A percentile compares a stretch with the other conserved stretches of the same genome.
Conservation (phyloP, 2,113 vertebrate species). For the Ovibos moschatus region DNA sequence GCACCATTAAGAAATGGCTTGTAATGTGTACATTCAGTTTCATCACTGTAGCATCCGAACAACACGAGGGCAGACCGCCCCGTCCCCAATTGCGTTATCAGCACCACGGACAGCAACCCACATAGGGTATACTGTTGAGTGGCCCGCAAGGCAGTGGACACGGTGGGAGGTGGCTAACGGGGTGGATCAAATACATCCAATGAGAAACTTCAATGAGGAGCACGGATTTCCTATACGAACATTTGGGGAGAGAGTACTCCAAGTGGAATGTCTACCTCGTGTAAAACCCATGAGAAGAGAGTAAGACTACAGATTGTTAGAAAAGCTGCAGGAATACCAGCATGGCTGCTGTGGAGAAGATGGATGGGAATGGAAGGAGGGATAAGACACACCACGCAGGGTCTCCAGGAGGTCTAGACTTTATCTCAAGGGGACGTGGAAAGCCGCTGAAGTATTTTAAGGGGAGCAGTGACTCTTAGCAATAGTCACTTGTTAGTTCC, state of each 20-base stretch:
- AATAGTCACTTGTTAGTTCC: neutral
- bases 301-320: neutral
- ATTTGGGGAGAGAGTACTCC: neutral
- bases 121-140: fast-evolving
- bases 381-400: fast-evolving
- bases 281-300: neutral
- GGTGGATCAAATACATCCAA: fast-evolving
- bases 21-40: neutral
- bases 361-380: fast-evolving
- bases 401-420: neutral
- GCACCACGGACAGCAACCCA: neutral
- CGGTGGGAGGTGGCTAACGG: fast-evolving
- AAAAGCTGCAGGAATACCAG: neutral
- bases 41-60: fast-evolving
- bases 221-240: neutral
- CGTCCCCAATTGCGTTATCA: fast-evolving
- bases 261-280: neutral
- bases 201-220: neutral
- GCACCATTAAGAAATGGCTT: neutral
- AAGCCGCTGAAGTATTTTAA: neutral
- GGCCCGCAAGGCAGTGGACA: fast-evolving
- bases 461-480: neutral
- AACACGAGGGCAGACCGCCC: fast-evolving
- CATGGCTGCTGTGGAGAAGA: neutral
- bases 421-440: neutral